Base-by-base conservation (phyloP, 1,140 invertebrate genomes). In the Chrysopa pallens region DNA sequence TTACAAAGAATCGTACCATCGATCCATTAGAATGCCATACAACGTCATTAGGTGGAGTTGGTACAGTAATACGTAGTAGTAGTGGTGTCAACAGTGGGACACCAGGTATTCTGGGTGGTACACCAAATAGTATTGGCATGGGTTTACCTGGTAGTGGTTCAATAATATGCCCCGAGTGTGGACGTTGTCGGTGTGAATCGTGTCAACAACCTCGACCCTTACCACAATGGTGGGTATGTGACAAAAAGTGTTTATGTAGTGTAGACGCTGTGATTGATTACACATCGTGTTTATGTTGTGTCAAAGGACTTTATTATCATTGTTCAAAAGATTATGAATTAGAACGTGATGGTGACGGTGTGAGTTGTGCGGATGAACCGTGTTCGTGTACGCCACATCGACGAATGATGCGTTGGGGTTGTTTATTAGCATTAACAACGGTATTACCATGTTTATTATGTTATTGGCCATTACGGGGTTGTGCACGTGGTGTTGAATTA, bases 261-360 rank as follows among this genome's bases (percentile, higher is more conserved):
- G 81, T 84, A 38, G 81, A 90, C 58, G 76, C 82, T 44, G 72
- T 78, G 48, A 74, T 94, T 46, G 87, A 93, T 64, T 84, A 86
- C 59, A 78, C 79, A 40, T 85, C 85, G 44, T 94, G 90, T 59
- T 72, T 94, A 63, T 94, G 89, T 66, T 92, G 87, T 62, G 87
- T 89, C 49, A 90, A 92, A 59, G 86, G 80, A 36, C 58, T 89
- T 28, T 90, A 92, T 61, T 95, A 94, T 63, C 90, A 94, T 59
- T 92, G 86, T 63, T 76, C 77, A 46, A 76, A 80, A 54, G 73
- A 75, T 52, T 23, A 23, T 23, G 17, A 23, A 23, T 23, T 23
- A 23, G 80, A 83, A 51, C 72, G 73, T 45, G 78, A 80, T 45
- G 69, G 69, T 37, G 73, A 64, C 23, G 62, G 62, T 11, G 72